Base-by-base conservation (phyloP, 2,888 invertebrate genomes). In the Malachius bipustulatus region DNA sequence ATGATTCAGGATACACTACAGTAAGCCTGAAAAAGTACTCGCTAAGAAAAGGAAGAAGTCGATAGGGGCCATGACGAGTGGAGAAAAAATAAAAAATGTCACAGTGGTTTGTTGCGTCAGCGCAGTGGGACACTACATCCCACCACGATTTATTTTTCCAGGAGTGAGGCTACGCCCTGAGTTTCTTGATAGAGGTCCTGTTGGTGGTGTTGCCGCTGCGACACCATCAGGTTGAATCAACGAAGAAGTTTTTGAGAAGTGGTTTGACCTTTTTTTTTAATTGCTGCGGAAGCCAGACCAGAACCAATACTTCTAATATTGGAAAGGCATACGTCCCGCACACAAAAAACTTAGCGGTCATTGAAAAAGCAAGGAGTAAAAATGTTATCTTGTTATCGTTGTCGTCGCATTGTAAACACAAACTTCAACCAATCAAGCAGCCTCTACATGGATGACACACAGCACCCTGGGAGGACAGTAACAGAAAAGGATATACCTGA, bases 41-140 rank as follows among this genome's bases (percentile, higher is more conserved):
- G 37, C 37, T 14, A 32, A 24, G 26, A 36, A 36, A 26, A 16
- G 32, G 3, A 36, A 32, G 19, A 36, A 34, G 14, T 33, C 26
- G 9, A 27, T 36, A 4, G 36, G 36, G 6, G 16, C 36, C 10
- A 4, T 36, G 10, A 33, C 16, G 11, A 36, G 32, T 13, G 36
- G 13, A 2, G 32, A 36, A 24, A 36, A 36, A 3, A 11, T 13
- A 13, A 36, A 33, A 16, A 16, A 9, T 3, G 29, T 36, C 11
- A 34, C 36, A 4, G 36, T 36, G 6, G 24, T 36, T 3, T 36
- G 32, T 26, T 19, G 32, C 11, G 14, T 33, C 26, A 35, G 32
- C 12, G 24, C 19, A 26, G 26, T 35, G 8, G 30, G 19, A 14
- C 4, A 15, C n/a, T 34, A 13, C 10, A 31, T 16, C 11, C 35